Evolutionary conservation across 2,113 vertebrate genomes (phyloP).

Genomic region (Actinemys pallida): DNA sequence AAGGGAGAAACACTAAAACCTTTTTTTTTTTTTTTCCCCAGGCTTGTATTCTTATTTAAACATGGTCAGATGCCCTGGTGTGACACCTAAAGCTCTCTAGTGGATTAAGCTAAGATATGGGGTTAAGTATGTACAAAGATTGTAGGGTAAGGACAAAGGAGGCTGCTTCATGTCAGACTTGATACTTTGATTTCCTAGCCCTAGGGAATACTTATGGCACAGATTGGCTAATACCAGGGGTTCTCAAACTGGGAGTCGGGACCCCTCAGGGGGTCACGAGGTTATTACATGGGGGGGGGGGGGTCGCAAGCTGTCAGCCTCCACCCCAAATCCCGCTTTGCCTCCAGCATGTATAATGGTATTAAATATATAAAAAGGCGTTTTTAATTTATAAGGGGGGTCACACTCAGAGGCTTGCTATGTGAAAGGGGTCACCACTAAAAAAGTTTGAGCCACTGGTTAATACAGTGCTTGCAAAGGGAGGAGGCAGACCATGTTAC

Average conservation of each 20-base stretch:
- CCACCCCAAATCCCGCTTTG: no score
- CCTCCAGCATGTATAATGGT: no score
- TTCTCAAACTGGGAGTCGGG: no score
- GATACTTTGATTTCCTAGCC: neutral
- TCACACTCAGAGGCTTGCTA: no score
- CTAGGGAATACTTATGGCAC: neutral
- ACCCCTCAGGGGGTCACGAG: no score
- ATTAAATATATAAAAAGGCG: no score
- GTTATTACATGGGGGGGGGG: no score
- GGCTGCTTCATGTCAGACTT: neutral
- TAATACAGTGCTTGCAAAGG: neutral
- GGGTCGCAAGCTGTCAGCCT: no score
- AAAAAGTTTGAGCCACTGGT: no score
- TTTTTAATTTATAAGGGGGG: no score
- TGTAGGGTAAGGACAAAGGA: neutral
- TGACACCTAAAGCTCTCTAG: slow-evolving; percentile 35
- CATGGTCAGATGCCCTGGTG: neutral
- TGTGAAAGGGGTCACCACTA: no score
- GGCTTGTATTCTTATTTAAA: neutral
- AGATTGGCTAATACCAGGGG: neutral
- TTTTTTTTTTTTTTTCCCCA: neutral
- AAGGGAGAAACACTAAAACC: neutral
- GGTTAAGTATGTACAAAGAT: neutral
- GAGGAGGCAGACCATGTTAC: neutral
- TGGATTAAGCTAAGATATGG: slow-evolving; percentile 36